These are phyloP conservation scores for Nowickia ferox DNA, from an alignment of 2,888 invertebrate genomes.

Conservation along the genomic window DNA sequence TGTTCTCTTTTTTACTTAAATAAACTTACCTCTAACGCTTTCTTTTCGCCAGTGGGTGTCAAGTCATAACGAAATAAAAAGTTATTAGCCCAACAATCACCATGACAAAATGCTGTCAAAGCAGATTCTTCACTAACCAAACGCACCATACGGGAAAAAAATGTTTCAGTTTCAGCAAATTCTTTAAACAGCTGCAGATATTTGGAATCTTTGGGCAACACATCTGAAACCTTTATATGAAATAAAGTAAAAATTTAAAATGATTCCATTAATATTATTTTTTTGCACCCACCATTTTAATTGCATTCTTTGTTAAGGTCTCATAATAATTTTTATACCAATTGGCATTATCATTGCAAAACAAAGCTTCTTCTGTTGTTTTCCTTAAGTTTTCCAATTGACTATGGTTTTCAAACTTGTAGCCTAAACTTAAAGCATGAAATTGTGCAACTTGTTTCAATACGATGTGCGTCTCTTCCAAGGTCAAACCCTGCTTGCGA, in stretches of 20 bases:
- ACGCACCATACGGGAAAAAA: constrained; percentile 88
- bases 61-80: constrained; percentile 86
- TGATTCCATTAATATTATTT: constrained; percentile 60
- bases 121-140: constrained; percentile 86
- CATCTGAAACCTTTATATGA: constrained; percentile 77
- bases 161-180: constrained; percentile 86
- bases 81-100: constrained; percentile 91
- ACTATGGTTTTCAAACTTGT: constrained; percentile 85
- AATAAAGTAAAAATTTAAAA: neutral
- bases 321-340: constrained; percentile 89
- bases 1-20: neutral
- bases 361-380: constrained; percentile 85
- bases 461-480: constrained; percentile 86
- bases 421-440: constrained; percentile 87
- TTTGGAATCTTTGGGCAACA: constrained; percentile 81
- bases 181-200: constrained; percentile 86
- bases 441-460: constrained; percentile 86
- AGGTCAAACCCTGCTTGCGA: constrained; percentile 85
- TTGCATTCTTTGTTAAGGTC: constrained; percentile 86
- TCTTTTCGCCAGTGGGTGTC: constrained; percentile 79
- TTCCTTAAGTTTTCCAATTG: constrained; percentile 84
- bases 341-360: constrained; percentile 86
- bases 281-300: constrained; percentile 85
- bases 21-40: constrained; percentile 84
- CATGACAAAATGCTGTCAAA: constrained; percentile 88